Percentiles rank a stretch among this genome's conserved stretches.
These are phyloP conservation scores for Lutjanus erythropterus DNA, from an alignment of 2,113 vertebrate genomes.

Conservation along the genomic window DNA sequence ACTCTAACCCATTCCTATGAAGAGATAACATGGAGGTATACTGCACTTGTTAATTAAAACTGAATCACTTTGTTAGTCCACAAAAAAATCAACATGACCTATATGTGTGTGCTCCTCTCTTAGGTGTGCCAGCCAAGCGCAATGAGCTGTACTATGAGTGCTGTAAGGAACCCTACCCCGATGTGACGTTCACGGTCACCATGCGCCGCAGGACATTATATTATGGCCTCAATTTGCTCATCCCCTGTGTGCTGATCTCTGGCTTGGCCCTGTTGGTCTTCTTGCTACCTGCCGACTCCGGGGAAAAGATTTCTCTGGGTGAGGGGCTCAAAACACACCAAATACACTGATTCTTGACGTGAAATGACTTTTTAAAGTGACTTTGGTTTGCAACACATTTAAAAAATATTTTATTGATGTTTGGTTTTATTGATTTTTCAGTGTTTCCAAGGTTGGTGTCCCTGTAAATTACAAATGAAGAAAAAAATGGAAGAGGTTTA, in stretches of 20 bases:
- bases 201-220: constrained; percentile 90
- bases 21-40: neutral
- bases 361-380: neutral
- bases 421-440: too few species aligned
- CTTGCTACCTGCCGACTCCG: constrained; percentile 87
- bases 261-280: constrained; percentile 90
- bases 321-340: too few species aligned
- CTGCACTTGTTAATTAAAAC: neutral
- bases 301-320: constrained; percentile 87
- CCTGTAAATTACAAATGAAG: too few species aligned
- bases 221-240: constrained; percentile 90
- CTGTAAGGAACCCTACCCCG: constrained; percentile 92
- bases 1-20: neutral
- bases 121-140: constrained; percentile 90
- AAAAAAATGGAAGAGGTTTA: too few species aligned
- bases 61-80: neutral
- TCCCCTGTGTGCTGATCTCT: constrained; percentile 91
- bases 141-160: constrained; percentile 91
- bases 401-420: neutral
- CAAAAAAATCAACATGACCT: neutral
- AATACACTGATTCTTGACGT: neutral
- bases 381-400: neutral
- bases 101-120: constrained; percentile 19
- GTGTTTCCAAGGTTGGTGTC: too few species aligned
- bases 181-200: constrained; percentile 90